Evolutionary conservation across 2,113 vertebrate genomes (phyloP).

Genomic region (Todiramphus chloris): DNA sequence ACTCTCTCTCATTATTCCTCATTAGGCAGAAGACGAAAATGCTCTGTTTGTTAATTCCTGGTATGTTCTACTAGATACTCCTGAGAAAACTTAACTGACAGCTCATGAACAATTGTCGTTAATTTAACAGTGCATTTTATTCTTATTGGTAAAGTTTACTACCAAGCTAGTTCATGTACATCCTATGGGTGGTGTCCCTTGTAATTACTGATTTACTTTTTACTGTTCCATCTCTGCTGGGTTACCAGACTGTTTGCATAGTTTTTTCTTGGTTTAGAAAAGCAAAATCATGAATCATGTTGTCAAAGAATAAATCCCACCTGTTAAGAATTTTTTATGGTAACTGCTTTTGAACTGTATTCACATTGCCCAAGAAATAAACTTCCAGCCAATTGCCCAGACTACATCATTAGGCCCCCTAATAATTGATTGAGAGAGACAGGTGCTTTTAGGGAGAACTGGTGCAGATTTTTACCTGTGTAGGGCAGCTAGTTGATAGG

Average conservation of each 20-base stretch:
- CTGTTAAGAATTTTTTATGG: not conserved
- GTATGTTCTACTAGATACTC: not conserved
- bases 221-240: not conserved
- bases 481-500: not conserved
- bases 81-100: constrained; percentile 13
- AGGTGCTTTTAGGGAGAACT: not conserved
- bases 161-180: not conserved
- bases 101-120: not conserved
- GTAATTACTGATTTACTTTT: not conserved
- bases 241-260: not conserved
- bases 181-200: not conserved
- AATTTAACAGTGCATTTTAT: constrained; percentile 16
- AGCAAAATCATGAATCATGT: not conserved
- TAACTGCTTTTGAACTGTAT: not conserved
- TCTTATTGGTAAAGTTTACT: not conserved
- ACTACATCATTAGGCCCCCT: not conserved
- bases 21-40: constrained; percentile 34
- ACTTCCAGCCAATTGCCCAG: not conserved
- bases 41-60: constrained; percentile 25
- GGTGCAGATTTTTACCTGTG: not conserved
- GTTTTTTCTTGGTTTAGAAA: not conserved
- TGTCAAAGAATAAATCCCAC: not conserved
- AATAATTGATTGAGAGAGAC: not conserved
- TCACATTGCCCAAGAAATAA: not conserved
- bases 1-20: not conserved